phyloP scores from a whole-genome alignment of 2,888 invertebrate genomes.

The Sthenelais limicola region DNA sequence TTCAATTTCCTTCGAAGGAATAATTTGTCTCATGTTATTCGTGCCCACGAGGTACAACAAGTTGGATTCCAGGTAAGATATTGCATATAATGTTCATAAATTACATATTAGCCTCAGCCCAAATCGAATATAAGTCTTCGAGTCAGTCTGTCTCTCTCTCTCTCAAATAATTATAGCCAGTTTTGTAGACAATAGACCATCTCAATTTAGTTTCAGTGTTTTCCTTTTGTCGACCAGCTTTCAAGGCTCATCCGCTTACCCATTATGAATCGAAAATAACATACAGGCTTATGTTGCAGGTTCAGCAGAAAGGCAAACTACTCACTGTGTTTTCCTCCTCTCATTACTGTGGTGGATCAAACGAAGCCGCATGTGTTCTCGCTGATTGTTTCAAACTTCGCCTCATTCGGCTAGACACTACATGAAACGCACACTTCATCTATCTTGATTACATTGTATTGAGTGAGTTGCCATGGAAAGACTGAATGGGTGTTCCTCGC shows the following conservation, averaged over 20 bases:
- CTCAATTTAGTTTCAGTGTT: not conserved
- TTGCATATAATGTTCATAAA: too few species aligned
- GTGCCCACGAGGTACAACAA: slow-evolving; percentile 83
- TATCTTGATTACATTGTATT: too few species aligned
- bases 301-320: slow-evolving; percentile 80
- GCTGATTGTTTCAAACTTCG: slow-evolving; percentile 79
- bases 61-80: slow-evolving; percentile 83
- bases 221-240: not conserved
- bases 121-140: not conserved
- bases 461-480: too few species aligned
- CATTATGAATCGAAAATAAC: too few species aligned
- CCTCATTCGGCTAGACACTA: slow-evolving; percentile 78
- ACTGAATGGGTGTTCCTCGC: too few species aligned
- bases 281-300: slow-evolving; percentile 78
- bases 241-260: not conserved
- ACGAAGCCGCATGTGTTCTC: slow-evolving; percentile 82
- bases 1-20: slow-evolving; percentile 79
- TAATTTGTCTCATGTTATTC: slow-evolving; percentile 80
- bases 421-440: too few species aligned
- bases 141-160: too few species aligned
- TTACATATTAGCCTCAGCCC: not conserved
- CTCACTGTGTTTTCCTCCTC: slow-evolving; percentile 84
- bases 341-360: slow-evolving; percentile 81
- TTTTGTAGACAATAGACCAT: not conserved
- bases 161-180: not conserved